Evolutionary conservation across 1,140 invertebrate species (phyloP).

Genomic region (Heliconius melpomene): DNA sequence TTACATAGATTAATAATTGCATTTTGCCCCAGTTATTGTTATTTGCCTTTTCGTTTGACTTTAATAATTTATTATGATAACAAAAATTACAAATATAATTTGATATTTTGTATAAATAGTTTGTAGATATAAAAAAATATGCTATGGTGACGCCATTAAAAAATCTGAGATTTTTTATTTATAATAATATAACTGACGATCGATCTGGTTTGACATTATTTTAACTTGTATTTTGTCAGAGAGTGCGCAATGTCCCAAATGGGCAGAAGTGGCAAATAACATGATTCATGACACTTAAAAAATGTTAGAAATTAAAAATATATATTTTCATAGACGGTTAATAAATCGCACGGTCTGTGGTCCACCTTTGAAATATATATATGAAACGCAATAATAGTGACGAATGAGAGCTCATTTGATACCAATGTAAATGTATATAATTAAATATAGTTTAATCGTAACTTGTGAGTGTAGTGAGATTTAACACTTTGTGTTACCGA

Average conservation of each 20-base stretch:
- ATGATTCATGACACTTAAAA: too few relatives aligned
- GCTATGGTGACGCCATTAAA: too few relatives aligned
- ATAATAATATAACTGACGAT: too few relatives aligned
- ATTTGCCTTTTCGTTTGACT: not conserved
- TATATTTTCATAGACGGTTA: not conserved
- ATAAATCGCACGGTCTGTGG: not conserved
- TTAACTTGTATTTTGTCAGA: too few relatives aligned
- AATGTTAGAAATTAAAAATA: too few relatives aligned
- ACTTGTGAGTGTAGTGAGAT: slow-evolving; percentile 53
- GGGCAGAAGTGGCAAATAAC: too few relatives aligned
- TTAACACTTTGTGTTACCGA: slow-evolving; percentile 63
- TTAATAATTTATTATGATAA: not conserved
- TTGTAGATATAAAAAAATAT: too few relatives aligned
- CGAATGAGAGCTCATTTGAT: slow-evolving; percentile 49
- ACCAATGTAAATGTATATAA: slow-evolving; percentile 64
- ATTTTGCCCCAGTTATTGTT: not conserved
- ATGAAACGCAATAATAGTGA: slow-evolving; percentile 40
- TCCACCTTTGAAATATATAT: slow-evolving; percentile 19
- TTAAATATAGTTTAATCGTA: slow-evolving; percentile 53
- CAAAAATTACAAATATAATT: not conserved
- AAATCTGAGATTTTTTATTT: too few relatives aligned
- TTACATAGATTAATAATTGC: not conserved
- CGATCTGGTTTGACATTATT: too few relatives aligned
- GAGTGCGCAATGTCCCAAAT: too few relatives aligned
- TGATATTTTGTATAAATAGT: not conserved